Evolutionary conservation across 2,113 vertebrate species (phyloP).

Genomic region (human): DNA sequence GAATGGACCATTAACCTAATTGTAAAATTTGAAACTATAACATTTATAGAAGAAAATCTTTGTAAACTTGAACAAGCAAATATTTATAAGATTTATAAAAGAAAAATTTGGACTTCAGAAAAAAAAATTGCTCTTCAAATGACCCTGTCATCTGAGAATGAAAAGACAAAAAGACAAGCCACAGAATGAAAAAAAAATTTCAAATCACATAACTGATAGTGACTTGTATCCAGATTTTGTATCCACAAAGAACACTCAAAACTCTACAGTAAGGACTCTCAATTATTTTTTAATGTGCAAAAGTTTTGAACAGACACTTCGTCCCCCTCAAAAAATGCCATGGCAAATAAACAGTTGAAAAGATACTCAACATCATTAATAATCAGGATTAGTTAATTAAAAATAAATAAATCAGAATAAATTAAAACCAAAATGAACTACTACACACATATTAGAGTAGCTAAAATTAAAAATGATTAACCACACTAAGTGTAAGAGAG

Average conservation of each 20-base stretch:
- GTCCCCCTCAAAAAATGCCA: neutral
- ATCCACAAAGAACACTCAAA: neutral
- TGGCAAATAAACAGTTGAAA: neutral
- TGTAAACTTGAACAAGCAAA: neutral
- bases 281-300: neutral
- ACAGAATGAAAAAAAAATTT: neutral
- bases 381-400: neutral
- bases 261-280: neutral
- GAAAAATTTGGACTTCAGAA: neutral
- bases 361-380: neutral
- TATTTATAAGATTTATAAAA: neutral
- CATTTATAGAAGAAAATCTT: neutral
- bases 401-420: neutral
- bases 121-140: neutral
- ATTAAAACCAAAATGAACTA: neutral
- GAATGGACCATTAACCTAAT: neutral
- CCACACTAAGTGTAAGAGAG: neutral
- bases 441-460: neutral
- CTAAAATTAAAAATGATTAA: neutral
- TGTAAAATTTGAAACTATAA: neutral
- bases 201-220: neutral
- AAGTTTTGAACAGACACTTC: neutral
- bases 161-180: neutral
- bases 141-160: neutral
- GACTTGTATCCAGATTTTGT: neutral